These are phyloP conservation scores for Siniperca chuatsi DNA, from an alignment of 2,113 vertebrate species.

Conservation along the genomic window DNA sequence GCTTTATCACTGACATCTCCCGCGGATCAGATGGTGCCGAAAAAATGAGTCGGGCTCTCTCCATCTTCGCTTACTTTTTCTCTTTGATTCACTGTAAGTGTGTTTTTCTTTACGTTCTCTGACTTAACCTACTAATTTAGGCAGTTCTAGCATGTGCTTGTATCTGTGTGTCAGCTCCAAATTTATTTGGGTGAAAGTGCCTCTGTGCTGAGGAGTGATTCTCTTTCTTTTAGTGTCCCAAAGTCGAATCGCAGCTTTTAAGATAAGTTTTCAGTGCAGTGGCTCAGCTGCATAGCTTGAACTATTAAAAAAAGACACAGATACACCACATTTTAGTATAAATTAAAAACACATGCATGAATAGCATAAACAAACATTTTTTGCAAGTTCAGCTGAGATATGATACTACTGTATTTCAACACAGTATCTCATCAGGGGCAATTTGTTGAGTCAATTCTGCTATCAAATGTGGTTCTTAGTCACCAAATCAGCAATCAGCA, in stretches of 20 bases:
- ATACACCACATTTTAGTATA: no score
- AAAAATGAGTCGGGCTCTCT: slow-evolving; percentile 75
- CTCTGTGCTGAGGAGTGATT: background rate
- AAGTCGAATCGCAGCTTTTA: background rate
- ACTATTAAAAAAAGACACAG: background rate
- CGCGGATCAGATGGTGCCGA: slow-evolving; percentile 65
- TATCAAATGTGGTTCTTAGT: slow-evolving; percentile 4
- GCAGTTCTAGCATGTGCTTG: background rate
- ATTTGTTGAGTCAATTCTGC: slow-evolving; percentile 13
- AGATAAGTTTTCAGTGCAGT: background rate
- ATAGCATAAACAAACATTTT: background rate
- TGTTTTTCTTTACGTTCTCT: slow-evolving; percentile 10
- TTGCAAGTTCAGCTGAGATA: background rate
- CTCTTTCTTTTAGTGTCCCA: background rate
- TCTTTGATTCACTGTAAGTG: slow-evolving; percentile 79
- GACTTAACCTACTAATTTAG: background rate
- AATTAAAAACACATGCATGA: background rate
- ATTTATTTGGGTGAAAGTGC: background rate
- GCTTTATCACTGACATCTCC: slow-evolving; percentile 33
- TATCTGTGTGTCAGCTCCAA: background rate
- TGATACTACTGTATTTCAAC: background rate
- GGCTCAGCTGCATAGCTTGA: background rate
- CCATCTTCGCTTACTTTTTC: slow-evolving; percentile 73
- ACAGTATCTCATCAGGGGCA: background rate
- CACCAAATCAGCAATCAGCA: background rate